These are phyloP conservation scores for Molanna angustata DNA, from an alignment of 2,888 invertebrate species.

Conservation along the genomic window DNA sequence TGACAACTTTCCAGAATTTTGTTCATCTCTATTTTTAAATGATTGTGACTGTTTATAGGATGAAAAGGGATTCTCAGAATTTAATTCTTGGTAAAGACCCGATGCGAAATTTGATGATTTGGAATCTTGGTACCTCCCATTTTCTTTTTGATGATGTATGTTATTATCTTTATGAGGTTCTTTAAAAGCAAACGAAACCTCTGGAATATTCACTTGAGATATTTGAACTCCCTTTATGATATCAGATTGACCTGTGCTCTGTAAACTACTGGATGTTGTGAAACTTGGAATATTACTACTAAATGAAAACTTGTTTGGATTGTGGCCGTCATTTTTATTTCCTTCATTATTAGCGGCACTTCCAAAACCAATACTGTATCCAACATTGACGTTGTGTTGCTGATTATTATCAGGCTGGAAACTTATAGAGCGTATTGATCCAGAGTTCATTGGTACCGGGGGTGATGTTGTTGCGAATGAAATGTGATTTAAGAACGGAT, in stretches of 20 bases:
- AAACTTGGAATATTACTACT: conserved; percentile 16
- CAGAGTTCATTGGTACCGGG: conserved; percentile 17
- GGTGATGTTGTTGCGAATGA: conserved; percentile 22
- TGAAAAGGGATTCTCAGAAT: conserved; percentile 2
- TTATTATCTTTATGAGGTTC: conserved; percentile 6
- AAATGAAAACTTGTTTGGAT: conserved; percentile 22
- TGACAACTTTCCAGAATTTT: conserved; percentile 1
- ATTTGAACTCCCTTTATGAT: conserved; percentile 30
- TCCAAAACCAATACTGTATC: conserved; percentile 35
- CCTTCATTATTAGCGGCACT: conserved; percentile 12
- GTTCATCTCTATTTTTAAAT: conserved; percentile 8
- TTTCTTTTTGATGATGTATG: conserved; percentile 3
- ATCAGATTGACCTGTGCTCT: conserved; percentile 17
- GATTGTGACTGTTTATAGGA: conserved; percentile 23
- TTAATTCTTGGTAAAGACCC: conserved; percentile 5
- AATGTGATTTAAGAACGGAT: conserved; percentile 32
- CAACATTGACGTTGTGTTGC: conserved; percentile 36
- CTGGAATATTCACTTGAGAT: conserved; percentile 25
- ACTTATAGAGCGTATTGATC: conserved; percentile 37
- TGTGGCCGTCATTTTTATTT: conserved; percentile 15
- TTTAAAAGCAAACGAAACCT: conserved; percentile 20
- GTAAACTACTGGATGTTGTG: conserved; percentile 21
- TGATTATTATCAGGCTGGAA: conserved; percentile 48
- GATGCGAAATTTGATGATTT: conserved; percentile 3
- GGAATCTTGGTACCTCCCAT: too few relatives aligned